Percentiles rank a stretch among this genome's conserved stretches.
phyloP scores from a whole-genome alignment of 2,888 invertebrate species.

The Sylvicola cinctus region DNA sequence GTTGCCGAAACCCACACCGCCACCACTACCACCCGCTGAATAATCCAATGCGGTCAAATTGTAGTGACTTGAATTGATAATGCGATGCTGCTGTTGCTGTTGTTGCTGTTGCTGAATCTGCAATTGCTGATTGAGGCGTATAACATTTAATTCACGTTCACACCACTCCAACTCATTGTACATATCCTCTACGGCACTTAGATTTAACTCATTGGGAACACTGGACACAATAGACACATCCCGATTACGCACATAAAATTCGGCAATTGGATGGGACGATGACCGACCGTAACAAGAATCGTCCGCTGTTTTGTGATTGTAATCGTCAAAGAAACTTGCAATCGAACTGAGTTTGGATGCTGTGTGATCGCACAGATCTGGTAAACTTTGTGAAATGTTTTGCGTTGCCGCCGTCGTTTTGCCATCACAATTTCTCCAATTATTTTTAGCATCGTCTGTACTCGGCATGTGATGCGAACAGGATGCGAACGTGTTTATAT shows the following conservation, averaged over 20 bases:
- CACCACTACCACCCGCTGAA: constrained; percentile 17
- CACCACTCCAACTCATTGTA: not conserved
- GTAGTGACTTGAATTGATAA: constrained; percentile 37
- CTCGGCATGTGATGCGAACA: not conserved
- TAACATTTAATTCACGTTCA: constrained; percentile 8
- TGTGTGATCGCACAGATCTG: constrained; percentile 4
- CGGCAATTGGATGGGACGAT: no score
- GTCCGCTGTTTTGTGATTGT: no score
- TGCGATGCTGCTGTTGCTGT: constrained; percentile 10
- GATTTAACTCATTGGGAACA: constrained; percentile 45
- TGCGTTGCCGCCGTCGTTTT: constrained; percentile 2
- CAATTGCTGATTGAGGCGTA: not conserved
- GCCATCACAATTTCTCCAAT: constrained; percentile 1
- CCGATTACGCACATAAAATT: no score
- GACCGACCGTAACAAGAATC: no score
- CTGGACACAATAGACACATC: constrained; percentile 23
- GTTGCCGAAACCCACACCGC: constrained; percentile 7
- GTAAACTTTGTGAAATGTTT: constrained; percentile 4
- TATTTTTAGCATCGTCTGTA: no score
- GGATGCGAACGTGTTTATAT: not conserved
- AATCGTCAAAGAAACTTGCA: not conserved
- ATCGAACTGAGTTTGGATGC: constrained; percentile 2
- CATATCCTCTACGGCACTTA: constrained; percentile 29
- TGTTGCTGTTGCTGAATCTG: constrained; percentile 2
- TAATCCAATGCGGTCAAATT: constrained; percentile 38